Evolutionary conservation across 2,888 invertebrate genomes (phyloP).

Genomic region (Stenolophus ochropezus): DNA sequence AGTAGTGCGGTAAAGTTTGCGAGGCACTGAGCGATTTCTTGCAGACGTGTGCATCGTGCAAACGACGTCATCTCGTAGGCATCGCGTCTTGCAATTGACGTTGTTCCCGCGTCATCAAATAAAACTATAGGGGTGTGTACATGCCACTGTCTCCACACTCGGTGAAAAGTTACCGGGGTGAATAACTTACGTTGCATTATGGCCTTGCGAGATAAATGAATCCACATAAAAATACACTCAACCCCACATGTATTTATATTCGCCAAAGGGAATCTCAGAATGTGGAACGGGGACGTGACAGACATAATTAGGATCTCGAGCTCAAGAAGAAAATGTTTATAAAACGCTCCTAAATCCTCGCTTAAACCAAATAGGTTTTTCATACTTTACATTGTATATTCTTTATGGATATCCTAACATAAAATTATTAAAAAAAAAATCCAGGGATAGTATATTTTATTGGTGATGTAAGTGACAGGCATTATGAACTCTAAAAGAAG

Average conservation of each 20-base stretch:
- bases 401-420: no score
- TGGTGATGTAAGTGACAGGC: no score
- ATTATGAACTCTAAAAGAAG: no score
- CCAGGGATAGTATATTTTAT: no score
- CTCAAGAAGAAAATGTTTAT: no score
- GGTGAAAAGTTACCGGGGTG: conserved; percentile 2
- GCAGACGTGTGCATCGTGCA: conserved; percentile 11
- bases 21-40: neutral
- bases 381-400: no score
- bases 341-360: no score
- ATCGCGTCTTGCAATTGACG: conserved; percentile 41
- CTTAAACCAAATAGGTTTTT: no score
- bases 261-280: neutral
- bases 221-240: conserved; percentile 44
- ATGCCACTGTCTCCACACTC: neutral
- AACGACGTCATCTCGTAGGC: conserved; percentile 5
- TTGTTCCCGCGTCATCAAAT: conserved; percentile 38
- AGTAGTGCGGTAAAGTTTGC: neutral
- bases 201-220: conserved; percentile 48
- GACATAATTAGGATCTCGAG: neutral
- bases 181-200: no score
- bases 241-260: conserved; percentile 48
- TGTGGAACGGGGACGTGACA: neutral
- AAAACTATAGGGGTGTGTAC: conserved; percentile 39
- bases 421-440: no score